Evolutionary conservation across 2,888 invertebrate genomes (phyloP).

Genomic region (Dugesia japonica): DNA sequence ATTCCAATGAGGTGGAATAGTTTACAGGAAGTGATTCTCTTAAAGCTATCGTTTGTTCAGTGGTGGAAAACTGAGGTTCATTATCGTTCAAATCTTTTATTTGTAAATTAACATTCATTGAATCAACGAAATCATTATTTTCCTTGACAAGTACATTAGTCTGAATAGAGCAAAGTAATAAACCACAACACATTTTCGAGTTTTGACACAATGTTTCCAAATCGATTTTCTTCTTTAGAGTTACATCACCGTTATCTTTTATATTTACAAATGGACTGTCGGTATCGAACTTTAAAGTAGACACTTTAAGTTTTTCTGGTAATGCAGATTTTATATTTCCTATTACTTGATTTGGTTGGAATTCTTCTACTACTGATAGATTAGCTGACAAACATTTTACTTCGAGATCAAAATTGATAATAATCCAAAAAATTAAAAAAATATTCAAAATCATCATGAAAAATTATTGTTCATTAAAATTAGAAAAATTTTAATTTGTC

Average conservation of each 20-base stretch:
- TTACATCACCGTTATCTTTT: conserved; percentile 6
- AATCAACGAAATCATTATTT: not conserved
- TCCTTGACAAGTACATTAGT: conserved; percentile 10
- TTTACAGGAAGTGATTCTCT: not conserved
- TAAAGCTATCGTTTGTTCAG: not conserved
- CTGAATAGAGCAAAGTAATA: not conserved
- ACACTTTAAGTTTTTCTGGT: not conserved
- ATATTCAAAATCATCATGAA: not conserved
- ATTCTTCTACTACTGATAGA: conserved; percentile 4
- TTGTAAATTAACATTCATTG: conserved; percentile 16
- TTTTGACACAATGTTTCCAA: conserved; percentile 22
- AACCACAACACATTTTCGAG: conserved; percentile 22
- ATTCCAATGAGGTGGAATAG: not conserved
- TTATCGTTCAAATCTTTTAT: conserved; percentile 26
- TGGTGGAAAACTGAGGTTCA: not conserved
- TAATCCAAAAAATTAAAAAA: not conserved
- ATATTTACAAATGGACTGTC: not conserved
- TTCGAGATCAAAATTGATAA: not conserved
- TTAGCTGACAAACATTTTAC: not conserved
- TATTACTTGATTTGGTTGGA: conserved; percentile 20
- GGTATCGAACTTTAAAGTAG: not conserved
- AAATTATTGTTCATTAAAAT: not conserved
- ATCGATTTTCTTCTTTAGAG: conserved; percentile 22
- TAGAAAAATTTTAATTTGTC: not conserved
- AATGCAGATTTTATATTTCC: not conserved